These are phyloP conservation scores for Microctenopoma lineatum DNA, from an alignment of 2,797 vertebrate genomes.

Conservation along the genomic window DNA sequence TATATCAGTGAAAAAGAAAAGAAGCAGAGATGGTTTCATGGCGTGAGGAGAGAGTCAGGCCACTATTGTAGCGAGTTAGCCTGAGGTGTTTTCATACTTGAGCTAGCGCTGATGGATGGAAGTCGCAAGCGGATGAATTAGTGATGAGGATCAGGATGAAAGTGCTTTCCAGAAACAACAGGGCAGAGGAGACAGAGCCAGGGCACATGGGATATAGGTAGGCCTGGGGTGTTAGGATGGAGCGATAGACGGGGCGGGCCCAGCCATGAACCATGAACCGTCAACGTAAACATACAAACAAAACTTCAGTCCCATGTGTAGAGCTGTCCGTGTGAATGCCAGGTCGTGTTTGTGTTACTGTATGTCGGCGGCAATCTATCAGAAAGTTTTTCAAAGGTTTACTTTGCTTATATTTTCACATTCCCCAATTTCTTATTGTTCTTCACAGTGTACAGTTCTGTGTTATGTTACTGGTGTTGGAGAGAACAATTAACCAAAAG, in stretches of 20 bases:
- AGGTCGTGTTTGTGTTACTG: not conserved
- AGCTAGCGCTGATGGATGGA: conserved; percentile 77
- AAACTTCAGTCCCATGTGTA: conserved; percentile 10
- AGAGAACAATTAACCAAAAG: not conserved
- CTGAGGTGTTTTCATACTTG: conserved; percentile 79
- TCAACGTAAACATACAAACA: conserved; percentile 38
- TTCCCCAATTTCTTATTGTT: not conserved
- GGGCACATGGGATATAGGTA: conserved; percentile 44
- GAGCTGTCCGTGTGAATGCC: conserved; percentile 22
- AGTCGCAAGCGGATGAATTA: conserved; percentile 82
- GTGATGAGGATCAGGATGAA: conserved; percentile 82
- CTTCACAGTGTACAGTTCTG: not conserved
- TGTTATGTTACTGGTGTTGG: too few species aligned
- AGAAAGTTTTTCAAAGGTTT: not conserved
- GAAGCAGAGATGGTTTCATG: conserved; percentile 35
- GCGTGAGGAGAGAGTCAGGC: conserved; percentile 40
- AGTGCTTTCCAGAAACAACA: conserved; percentile 76
- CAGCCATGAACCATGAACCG: conserved; percentile 38
- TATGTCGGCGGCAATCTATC: not conserved
- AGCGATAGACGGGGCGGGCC: conserved; percentile 45
- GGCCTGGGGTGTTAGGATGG: conserved; percentile 16
- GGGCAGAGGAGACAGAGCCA: conserved; percentile 49
- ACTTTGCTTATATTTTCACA: not conserved
- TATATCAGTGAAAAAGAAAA: conserved; percentile 29
- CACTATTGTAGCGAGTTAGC: conserved; percentile 55